Conservation (phyloP, 1,140 invertebrate genomes). For the Nymphalis io region DNA sequence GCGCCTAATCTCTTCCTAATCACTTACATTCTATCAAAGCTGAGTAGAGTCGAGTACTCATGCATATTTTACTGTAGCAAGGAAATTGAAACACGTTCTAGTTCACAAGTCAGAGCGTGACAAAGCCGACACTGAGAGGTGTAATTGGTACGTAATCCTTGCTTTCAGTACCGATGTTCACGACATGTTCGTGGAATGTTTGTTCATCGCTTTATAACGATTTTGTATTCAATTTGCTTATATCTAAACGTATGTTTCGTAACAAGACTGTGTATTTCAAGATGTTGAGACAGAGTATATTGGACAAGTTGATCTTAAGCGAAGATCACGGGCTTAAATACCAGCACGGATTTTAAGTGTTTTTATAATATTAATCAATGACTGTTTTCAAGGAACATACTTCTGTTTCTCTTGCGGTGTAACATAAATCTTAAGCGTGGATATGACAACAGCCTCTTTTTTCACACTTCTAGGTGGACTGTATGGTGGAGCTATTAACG, state of each 20-base stretch:
- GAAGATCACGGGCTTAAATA: no score
- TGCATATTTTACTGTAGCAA: conserved; percentile 42
- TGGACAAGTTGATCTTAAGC: no score
- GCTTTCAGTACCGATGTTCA: conserved; percentile 44
- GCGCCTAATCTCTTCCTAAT: conserved; percentile 3
- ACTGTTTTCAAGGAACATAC: no score
- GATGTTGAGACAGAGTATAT: neutral
- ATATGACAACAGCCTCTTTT: no score
- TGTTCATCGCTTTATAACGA: conserved; percentile 22
- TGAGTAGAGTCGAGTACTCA: neutral
- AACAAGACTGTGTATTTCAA: no score
- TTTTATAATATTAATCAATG: no score
- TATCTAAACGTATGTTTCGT: neutral
- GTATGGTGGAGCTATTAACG: no score
- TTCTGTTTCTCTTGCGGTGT: no score
- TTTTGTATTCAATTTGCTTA: conserved; percentile 6
- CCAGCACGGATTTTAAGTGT: no score
- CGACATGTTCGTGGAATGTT: conserved; percentile 21
- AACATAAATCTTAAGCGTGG: no score
- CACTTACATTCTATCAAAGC: conserved; percentile 8
- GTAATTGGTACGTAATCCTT: conserved; percentile 63
- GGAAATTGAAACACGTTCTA: conserved; percentile 54
- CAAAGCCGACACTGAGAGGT: conserved; percentile 44
- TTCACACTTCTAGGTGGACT: no score
- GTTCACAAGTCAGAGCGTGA: conserved; percentile 48